Evolutionary conservation across 2,888 invertebrate species (phyloP).

Genomic region (Eustalomyia histrio): DNA sequence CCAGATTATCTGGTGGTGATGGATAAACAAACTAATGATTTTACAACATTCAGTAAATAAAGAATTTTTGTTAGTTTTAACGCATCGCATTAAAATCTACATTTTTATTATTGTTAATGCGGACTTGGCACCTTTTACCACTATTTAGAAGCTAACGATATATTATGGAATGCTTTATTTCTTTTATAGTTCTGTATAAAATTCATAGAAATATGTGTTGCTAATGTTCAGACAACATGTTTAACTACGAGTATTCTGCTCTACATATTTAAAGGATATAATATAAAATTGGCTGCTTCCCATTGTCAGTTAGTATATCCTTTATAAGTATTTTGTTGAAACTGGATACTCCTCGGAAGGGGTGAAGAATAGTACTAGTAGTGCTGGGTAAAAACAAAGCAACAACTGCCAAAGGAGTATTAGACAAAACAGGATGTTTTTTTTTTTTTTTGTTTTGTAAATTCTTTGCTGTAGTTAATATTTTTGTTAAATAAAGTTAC

Average conservation of each 20-base stretch:
- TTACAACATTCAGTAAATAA: too few relatives aligned
- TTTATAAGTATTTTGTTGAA: conserved; percentile 18
- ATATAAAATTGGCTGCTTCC: conserved; percentile 57
- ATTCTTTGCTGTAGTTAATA: conserved; percentile 17
- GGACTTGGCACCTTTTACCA: too few relatives aligned
- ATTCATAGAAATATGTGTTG: too few relatives aligned
- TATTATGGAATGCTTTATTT: neutral
- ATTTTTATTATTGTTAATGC: too few relatives aligned
- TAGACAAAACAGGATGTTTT: conserved; percentile 12
- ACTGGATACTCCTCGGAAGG: neutral
- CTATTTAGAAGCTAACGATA: too few relatives aligned
- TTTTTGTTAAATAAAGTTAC: conserved; percentile 17
- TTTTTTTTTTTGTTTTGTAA: neutral
- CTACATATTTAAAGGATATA: conserved; percentile 46
- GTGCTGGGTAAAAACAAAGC: neutral
- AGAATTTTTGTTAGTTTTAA: too few relatives aligned
- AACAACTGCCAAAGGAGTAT: neutral
- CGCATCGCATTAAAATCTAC: too few relatives aligned
- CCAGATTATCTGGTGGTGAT: too few relatives aligned
- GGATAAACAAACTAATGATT: too few relatives aligned
- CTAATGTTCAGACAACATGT: neutral
- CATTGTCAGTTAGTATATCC: conserved; percentile 52
- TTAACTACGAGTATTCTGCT: neutral
- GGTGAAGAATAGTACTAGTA: neutral
- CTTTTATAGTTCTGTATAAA: neutral